A percentile compares a stretch with the other conserved stretches of the same genome.
These are phyloP conservation scores for Avahi laniger DNA, from an alignment of 2,797 vertebrate species.

Conservation along the genomic window DNA sequence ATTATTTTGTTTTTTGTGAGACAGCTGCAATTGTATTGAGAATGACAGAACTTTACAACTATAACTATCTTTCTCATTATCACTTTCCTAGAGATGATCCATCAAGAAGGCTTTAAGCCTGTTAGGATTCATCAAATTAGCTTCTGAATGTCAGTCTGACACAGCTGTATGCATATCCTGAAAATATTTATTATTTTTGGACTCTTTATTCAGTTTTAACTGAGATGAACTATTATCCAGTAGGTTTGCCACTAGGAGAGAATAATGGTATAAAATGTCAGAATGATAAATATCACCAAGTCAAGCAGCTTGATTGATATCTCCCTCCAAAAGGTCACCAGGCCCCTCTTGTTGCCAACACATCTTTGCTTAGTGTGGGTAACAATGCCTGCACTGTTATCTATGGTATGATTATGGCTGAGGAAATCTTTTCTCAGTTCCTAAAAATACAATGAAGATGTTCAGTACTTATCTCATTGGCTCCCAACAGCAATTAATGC, in stretches of 20 bases:
- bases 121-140: not conserved
- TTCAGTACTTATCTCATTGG: not conserved
- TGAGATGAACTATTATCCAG: not conserved
- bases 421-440: not conserved
- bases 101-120: not conserved
- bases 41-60: not conserved
- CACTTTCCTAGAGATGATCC: not conserved
- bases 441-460: not conserved
- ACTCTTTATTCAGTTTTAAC: not conserved
- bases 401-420: not conserved
- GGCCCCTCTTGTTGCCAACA: not conserved
- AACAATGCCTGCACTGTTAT: not conserved
- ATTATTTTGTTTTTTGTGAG: not conserved
- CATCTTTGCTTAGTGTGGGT: not conserved
- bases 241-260: not conserved
- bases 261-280: not conserved
- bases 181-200: conserved; percentile 6
- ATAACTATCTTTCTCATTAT: not conserved
- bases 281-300: not conserved
- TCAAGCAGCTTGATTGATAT: not conserved
- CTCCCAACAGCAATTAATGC: not conserved
- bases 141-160: not conserved
- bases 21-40: not conserved
- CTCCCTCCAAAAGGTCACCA: not conserved
- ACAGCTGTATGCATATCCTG: not conserved